Evolutionary conservation across 2,797 vertebrate genomes (phyloP).

Genomic region (Leuciscus waleckii): DNA sequence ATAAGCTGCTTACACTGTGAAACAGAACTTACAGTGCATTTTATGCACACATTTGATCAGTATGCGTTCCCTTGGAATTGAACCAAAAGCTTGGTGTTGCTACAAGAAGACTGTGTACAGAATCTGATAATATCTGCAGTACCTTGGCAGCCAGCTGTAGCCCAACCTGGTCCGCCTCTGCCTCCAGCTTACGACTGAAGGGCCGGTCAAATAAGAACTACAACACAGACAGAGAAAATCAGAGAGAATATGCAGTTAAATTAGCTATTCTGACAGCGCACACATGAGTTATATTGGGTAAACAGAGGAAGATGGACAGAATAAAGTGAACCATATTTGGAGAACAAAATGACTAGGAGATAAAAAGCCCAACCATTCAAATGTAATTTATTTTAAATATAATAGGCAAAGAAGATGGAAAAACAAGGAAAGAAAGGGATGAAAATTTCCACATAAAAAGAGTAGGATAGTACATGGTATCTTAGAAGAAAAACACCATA

Average conservation of each 20-base stretch:
- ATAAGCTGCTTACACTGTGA: neutral
- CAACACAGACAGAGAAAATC: constrained; percentile 43
- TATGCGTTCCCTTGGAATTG: neutral
- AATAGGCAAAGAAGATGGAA: neutral
- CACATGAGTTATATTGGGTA: constrained; percentile 26
- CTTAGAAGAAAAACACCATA: constrained; percentile 13
- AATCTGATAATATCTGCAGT: constrained; percentile 49
- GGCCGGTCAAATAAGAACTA: constrained; percentile 90
- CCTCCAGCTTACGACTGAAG: constrained; percentile 90
- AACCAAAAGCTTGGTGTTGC: neutral
- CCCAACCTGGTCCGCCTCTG: constrained; percentile 92
- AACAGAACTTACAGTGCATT: neutral
- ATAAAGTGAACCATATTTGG: constrained; percentile 42
- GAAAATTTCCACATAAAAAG: constrained; percentile 2
- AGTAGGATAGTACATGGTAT: constrained; percentile 1
- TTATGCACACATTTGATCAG: neutral
- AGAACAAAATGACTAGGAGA: constrained; percentile 43
- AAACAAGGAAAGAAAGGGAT: neutral
- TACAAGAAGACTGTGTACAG: neutral
- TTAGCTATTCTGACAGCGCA: constrained; percentile 15
- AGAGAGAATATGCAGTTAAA: constrained; percentile 22
- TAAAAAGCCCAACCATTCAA: constrained; percentile 27
- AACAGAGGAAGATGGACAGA: constrained; percentile 34
- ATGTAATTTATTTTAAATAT: constrained; percentile 34
- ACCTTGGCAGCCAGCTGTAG: constrained; percentile 94